A percentile compares a stretch with the other conserved stretches of the same genome.
These are phyloP conservation scores for Bambusicola thoracicus DNA, from an alignment of 2,113 vertebrate genomes.

Conservation along the genomic window DNA sequence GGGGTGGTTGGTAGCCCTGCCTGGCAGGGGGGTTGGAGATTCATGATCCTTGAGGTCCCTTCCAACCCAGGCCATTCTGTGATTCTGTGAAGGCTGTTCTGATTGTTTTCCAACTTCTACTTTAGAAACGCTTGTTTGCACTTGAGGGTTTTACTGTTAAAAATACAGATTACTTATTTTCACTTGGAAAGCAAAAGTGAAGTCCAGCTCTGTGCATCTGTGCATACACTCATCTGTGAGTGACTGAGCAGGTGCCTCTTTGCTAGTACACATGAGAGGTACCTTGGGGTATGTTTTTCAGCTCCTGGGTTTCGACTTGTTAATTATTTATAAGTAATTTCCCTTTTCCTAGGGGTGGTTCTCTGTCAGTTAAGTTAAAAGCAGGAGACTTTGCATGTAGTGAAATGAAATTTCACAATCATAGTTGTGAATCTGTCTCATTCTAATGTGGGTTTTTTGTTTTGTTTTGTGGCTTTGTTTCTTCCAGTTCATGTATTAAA, in stretches of 20 bases:
- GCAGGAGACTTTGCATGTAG: neutral
- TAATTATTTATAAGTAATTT: conserved; percentile 9
- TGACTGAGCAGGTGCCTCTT: neutral
- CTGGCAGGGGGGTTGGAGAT: too few relatives aligned
- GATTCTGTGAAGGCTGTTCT: neutral
- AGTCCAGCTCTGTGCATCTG: neutral
- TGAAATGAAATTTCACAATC: neutral
- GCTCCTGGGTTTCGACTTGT: neutral
- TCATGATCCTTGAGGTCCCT: too few relatives aligned
- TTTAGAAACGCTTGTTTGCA: neutral
- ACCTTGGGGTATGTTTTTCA: neutral
- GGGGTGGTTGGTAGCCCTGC: too few relatives aligned
- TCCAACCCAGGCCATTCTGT: too few relatives aligned
- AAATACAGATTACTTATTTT: neutral
- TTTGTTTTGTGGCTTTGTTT: neutral
- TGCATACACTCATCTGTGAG: neutral
- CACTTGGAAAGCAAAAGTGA: neutral
- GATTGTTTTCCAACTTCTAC: neutral
- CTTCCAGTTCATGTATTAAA: neutral
- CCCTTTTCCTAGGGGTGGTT: neutral
- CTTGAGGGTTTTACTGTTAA: neutral
- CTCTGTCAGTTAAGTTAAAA: neutral
- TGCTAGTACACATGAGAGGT: neutral
- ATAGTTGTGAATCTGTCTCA: accelerated
- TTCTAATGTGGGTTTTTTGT: neutral